Evolutionary conservation across 2,113 vertebrate genomes (phyloP).

Genomic region (Notarius quadriscutis): DNA sequence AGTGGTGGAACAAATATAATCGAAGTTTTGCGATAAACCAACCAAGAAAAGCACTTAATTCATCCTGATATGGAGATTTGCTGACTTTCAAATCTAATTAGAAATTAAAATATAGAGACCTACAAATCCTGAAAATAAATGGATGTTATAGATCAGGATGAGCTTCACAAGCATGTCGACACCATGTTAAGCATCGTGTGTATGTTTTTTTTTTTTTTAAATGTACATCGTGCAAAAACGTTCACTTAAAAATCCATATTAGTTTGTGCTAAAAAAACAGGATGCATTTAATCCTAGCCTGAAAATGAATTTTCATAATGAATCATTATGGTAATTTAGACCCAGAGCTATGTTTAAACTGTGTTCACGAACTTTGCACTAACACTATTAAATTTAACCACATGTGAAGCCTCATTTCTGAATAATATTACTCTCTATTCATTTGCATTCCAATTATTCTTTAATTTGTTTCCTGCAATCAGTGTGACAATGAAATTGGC

Average conservation of each 20-base stretch:
- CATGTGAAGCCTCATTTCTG: slow-evolving; percentile 26
- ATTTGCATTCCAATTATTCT: slow-evolving; percentile 34
- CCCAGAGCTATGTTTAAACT: not conserved
- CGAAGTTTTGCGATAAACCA: not conserved
- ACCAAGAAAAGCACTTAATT: slow-evolving; percentile 11
- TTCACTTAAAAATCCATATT: not conserved
- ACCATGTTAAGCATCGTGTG: not conserved
- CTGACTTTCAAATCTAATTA: not conserved
- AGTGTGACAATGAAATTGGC: slow-evolving; percentile 32
- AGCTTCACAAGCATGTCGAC: not conserved
- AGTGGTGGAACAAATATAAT: not conserved
- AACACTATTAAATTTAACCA: slow-evolving; percentile 10
- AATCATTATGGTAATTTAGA: slow-evolving; percentile 17
- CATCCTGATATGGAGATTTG: not conserved
- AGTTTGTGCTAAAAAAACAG: not conserved
- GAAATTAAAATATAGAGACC: not conserved
- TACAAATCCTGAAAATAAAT: not conserved
- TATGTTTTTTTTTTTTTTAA: not conserved
- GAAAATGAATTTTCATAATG: not conserved
- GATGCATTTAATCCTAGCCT: not conserved
- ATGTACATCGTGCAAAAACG: not conserved
- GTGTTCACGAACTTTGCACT: not conserved
- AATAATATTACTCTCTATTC: slow-evolving; percentile 12
- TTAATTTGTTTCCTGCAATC: slow-evolving; percentile 14
- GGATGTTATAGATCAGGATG: not conserved